Evolutionary conservation across 2,888 invertebrate genomes (phyloP), one percentile per base, ranked within the genome.

Genomic region (Rhagonycha fulva): DNA sequence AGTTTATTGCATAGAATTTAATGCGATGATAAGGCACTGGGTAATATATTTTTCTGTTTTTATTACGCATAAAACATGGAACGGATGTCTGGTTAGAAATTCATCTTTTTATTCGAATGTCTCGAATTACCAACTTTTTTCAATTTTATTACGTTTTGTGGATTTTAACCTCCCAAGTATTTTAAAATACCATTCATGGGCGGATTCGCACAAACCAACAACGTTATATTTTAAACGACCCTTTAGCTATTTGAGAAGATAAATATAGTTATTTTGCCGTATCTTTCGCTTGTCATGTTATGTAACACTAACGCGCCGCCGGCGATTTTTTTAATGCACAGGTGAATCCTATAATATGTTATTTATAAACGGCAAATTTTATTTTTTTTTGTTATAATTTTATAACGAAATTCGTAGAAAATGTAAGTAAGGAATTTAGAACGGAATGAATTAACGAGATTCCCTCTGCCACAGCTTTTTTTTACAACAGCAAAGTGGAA

Each of bases 71-170:
- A 76, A 76, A 76, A 78, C 78, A 69, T 73, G 68, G 68, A 78
- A 76, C 78, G 78, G 78, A 78, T 78, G 78, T 78, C 77, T 77
- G 77, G 63, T 70, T 70, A 62, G 62, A 71, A 78, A 76, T 76
- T 71, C 68, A 70, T 78, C 78, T 76, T 78, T 76, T 78, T 78
- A 76, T 78, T 76, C 70, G 63, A 68, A 71, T 70, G 71, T 71
- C 78, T 78, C 69, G 74, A 78, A 78, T 71, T 74, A 71, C 76
- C 23, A 24, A 66, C 63, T 66, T 66, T 66, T 66, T 66, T 66
- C 63, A 3, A 66, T 66, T 66, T 24, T 24, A 66, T 47, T 47
- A 9, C 47, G 47, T 47, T 47, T 47, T 47, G 47, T 47, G 47
- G 47, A 47, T 47, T 47, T 47, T n/a, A 47, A 47, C 47, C 47